Conservation (phyloP, 2,113 vertebrate species). For the Tyrannus savana region DNA sequence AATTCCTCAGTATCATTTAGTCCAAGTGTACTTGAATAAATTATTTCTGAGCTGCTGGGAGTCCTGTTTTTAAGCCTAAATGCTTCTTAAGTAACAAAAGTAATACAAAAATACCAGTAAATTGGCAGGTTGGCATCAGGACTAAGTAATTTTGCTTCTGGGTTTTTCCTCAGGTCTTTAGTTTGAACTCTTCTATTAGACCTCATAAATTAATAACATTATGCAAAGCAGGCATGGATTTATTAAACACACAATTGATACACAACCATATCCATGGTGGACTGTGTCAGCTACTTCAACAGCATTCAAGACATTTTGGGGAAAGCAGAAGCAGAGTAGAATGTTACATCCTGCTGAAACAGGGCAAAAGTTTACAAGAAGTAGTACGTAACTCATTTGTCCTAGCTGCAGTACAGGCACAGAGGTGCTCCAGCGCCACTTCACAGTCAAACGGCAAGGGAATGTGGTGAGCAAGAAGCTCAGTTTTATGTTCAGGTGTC, state of each 20-base stretch:
- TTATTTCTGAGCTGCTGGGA: background rate
- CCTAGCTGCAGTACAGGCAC: background rate
- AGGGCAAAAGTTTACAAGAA: background rate
- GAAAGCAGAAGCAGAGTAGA: background rate
- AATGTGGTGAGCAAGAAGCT: background rate
- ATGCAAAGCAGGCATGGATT: background rate
- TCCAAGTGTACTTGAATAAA: background rate
- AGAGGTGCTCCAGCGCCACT: background rate
- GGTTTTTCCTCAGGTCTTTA: background rate
- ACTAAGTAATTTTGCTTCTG: background rate
- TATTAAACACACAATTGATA: background rate
- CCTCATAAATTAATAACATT: background rate
- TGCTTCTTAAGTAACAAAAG: background rate
- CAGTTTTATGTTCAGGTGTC: background rate
- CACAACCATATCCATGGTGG: background rate
- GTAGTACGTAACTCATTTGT: rapidly evolving
- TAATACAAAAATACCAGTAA: background rate
- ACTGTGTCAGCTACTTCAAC: background rate
- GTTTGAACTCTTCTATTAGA: background rate
- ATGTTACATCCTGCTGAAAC: background rate
- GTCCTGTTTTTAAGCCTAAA: background rate
- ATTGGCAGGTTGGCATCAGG: background rate
- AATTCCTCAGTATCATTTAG: background rate
- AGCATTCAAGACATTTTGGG: background rate
- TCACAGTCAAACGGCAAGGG: background rate